Percentiles rank a stretch among this genome's conserved stretches.
These are phyloP conservation scores for Drosophila anomalata DNA, from an alignment of 2,888 invertebrate genomes.

Conservation along the genomic window DNA sequence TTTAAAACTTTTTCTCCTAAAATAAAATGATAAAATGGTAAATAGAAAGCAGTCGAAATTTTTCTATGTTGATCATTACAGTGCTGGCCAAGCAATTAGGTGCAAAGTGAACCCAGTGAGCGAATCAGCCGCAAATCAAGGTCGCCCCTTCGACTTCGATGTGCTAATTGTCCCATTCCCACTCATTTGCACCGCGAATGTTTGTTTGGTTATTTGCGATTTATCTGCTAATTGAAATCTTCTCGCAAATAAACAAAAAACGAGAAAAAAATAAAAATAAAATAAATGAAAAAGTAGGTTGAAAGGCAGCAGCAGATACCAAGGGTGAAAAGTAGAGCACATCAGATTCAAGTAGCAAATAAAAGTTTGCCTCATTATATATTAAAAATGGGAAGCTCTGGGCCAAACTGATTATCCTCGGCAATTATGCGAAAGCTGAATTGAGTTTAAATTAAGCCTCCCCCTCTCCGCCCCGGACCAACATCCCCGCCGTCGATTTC, in stretches of 20 bases:
- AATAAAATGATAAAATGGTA: no score
- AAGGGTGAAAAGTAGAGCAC: slow-evolving; percentile 2
- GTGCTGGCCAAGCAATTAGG: slow-evolving; percentile 32
- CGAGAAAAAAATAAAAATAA: not conserved
- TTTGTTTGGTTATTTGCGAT: slow-evolving; percentile 19
- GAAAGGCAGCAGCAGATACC: slow-evolving; percentile 2
- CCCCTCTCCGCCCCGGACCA: not conserved
- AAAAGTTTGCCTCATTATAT: slow-evolving; percentile 4
- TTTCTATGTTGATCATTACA: slow-evolving; percentile 8
- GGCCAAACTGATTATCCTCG: slow-evolving; percentile 6
- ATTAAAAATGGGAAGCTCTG: slow-evolving; percentile 6
- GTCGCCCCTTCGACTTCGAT: slow-evolving; percentile 6
- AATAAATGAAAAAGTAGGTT: not conserved
- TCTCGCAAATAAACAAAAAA: not conserved
- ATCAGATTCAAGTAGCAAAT: slow-evolving; percentile 1
- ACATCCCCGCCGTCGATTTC: slow-evolving; percentile 13
- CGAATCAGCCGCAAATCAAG: slow-evolving; percentile 23
- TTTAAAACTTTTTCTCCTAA: not conserved
- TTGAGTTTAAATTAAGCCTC: slow-evolving; percentile 20
- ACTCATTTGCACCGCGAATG: slow-evolving; percentile 1
- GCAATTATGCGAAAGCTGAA: slow-evolving; percentile 26
- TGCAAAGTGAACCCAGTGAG: slow-evolving; percentile 2
- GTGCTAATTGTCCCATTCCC: slow-evolving; percentile 31
- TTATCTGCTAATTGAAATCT: slow-evolving; percentile 41
- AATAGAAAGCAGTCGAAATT: not conserved